These are phyloP conservation scores for Polypterus bichir DNA, from an alignment of 2,113 vertebrate species.

Conservation along the genomic window DNA sequence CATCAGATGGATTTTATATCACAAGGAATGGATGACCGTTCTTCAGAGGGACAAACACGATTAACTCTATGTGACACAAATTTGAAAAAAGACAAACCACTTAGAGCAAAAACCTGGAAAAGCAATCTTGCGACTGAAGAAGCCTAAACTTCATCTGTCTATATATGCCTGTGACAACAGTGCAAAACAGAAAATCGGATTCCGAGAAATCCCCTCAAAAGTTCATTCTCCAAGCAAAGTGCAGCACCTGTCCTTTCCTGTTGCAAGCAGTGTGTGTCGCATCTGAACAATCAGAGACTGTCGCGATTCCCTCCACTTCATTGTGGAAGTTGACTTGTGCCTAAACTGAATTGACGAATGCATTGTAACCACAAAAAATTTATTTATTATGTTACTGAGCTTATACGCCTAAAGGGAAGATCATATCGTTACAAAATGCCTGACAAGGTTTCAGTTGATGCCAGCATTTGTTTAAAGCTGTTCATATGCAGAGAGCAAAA, in stretches of 20 bases:
- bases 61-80: constrained; percentile 72
- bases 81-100: constrained; percentile 68
- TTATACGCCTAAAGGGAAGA: constrained; percentile 91
- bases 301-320: constrained; percentile 67
- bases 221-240: constrained; percentile 51
- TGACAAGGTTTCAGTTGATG: constrained; percentile 67
- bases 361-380: constrained; percentile 93
- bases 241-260: constrained; percentile 63
- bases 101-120: constrained; percentile 70
- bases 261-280: constrained; percentile 71
- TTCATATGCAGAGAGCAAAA: constrained; percentile 65
- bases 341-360: constrained; percentile 99
- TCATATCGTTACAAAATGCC: constrained; percentile 61
- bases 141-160: constrained; percentile 21
- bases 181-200: constrained; percentile 61
- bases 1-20: constrained; percentile 64
- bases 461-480: constrained; percentile 54
- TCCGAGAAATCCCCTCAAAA: constrained; percentile 42
- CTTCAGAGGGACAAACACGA: constrained; percentile 81
- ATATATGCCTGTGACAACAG: constrained; percentile 44
- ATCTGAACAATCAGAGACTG: constrained; percentile 98
- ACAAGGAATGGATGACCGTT: constrained; percentile 74
- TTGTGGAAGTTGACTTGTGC: constrained; percentile 93
- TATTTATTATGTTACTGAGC: constrained; percentile 96
- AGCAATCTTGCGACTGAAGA: constrained; percentile 71